Evolutionary conservation across 2,888 invertebrate genomes (phyloP).

Genomic region (Lampropteryx suffumata): DNA sequence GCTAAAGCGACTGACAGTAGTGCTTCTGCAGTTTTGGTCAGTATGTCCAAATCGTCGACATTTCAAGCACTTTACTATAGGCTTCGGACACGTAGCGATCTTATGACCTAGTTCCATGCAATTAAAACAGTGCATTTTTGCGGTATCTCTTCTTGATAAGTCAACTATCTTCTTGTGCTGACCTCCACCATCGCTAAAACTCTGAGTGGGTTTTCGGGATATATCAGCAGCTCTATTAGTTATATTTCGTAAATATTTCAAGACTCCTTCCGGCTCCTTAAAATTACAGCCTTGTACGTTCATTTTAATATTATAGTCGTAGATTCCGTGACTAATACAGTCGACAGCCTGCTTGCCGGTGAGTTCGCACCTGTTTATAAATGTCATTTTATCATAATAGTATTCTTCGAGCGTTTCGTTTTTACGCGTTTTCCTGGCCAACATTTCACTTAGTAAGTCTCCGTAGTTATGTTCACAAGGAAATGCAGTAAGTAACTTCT

Average conservation of each 20-base stretch:
- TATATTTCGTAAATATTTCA: too few species aligned
- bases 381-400: too few species aligned
- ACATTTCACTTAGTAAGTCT: conserved; percentile 27
- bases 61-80: too few species aligned
- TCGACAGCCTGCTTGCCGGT: conserved; percentile 24
- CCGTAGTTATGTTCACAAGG: neutral
- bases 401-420: conserved; percentile 26
- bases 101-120: neutral
- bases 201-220: neutral
- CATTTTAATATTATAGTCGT: neutral
- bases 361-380: conserved; percentile 26
- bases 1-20: too few species aligned
- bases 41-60: too few species aligned
- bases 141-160: neutral
- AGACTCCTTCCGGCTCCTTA: neutral
- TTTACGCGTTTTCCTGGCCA: conserved; percentile 19
- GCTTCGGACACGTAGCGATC: neutral
- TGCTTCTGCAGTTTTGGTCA: too few species aligned
- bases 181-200: neutral
- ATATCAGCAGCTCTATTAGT: neutral
- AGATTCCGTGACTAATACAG: conserved; percentile 11
- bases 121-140: neutral
- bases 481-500: neutral
- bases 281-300: too few species aligned
- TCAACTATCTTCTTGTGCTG: neutral